phyloP scores from a whole-genome alignment of 2,888 invertebrate genomes.

The Nomada goodeniana region DNA sequence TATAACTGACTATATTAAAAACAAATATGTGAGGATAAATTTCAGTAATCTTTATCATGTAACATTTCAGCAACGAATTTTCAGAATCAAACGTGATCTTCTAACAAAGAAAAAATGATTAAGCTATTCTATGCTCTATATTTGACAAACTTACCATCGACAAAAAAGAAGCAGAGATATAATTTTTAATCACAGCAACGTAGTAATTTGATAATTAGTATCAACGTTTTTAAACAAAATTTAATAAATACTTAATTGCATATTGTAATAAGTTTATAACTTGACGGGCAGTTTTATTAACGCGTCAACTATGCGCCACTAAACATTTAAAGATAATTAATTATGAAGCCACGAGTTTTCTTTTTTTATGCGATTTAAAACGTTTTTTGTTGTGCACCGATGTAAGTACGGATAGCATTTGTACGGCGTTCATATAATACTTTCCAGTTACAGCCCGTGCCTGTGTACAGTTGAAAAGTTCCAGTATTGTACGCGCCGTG shows the following conservation, averaged over 20 bases:
- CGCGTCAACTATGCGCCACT: not conserved
- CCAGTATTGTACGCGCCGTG: conserved; percentile 40
- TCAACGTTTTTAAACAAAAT: too few relatives aligned
- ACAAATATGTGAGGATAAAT: not conserved
- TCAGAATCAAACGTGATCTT: too few relatives aligned
- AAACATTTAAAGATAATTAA: not conserved
- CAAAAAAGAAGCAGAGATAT: too few relatives aligned
- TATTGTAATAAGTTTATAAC: not conserved
- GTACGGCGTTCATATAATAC: conserved; percentile 44
- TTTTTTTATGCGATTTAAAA: not conserved
- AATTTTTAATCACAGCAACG: too few relatives aligned
- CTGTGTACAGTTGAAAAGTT: conserved; percentile 37
- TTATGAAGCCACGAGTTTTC: too few relatives aligned
- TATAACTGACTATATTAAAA: not conserved
- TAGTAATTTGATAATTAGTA: too few relatives aligned
- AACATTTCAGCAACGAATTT: not conserved
- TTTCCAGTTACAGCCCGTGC: conserved; percentile 34
- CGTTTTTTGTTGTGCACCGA: conserved; percentile 25
- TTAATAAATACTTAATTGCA: not conserved
- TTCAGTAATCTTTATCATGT: not conserved
- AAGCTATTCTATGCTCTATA: too few relatives aligned
- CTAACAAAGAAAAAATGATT: too few relatives aligned
- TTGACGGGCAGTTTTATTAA: not conserved
- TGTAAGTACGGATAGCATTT: conserved; percentile 44
- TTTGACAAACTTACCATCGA: too few relatives aligned